A percentile compares a stretch with the other conserved stretches of the same genome.
Evolutionary conservation across 2,113 vertebrate genomes (phyloP).

Genomic region (Poeciliopsis occidentalis): DNA sequence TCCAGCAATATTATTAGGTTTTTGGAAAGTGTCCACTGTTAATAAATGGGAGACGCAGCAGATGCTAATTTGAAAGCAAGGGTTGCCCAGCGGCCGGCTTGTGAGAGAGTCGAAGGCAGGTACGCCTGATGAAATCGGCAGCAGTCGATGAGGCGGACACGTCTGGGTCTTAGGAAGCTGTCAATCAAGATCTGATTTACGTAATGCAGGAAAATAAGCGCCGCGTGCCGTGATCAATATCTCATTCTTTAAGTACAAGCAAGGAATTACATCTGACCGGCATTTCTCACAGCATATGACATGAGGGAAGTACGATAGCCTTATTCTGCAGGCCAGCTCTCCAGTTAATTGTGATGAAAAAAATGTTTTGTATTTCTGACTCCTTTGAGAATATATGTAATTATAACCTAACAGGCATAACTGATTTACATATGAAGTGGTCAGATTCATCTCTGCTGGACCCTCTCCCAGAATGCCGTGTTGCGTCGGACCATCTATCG

Average conservation of each 20-base stretch:
- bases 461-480: background rate
- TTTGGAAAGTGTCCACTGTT: slow-evolving; percentile 60
- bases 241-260: slow-evolving; percentile 73
- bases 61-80: slow-evolving; percentile 58
- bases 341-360: background rate
- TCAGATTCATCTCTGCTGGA: background rate
- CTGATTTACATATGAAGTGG: background rate
- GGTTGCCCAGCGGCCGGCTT: slow-evolving; percentile 14
- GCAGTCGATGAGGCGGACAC: slow-evolving; percentile 41
- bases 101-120: slow-evolving; percentile 4
- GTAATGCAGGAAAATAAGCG: slow-evolving; percentile 60
- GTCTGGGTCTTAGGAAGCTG: slow-evolving; percentile 15
- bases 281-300: slow-evolving; percentile 17
- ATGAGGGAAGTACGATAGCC: background rate
- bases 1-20: slow-evolving; percentile 56
- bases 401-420: background rate
- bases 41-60: slow-evolving; percentile 44
- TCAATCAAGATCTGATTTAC: slow-evolving; percentile 69
- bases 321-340: background rate
- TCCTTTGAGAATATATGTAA: background rate
- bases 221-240: slow-evolving; percentile 62
- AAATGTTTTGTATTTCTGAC: background rate
- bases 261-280: slow-evolving; percentile 46
- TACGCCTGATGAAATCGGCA: slow-evolving; percentile 38
- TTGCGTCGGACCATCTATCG: background rate